Evolutionary conservation across 35 echinoderm and acorn worm species (phyloP).

Genomic region (Ophioderma brevispina): DNA sequence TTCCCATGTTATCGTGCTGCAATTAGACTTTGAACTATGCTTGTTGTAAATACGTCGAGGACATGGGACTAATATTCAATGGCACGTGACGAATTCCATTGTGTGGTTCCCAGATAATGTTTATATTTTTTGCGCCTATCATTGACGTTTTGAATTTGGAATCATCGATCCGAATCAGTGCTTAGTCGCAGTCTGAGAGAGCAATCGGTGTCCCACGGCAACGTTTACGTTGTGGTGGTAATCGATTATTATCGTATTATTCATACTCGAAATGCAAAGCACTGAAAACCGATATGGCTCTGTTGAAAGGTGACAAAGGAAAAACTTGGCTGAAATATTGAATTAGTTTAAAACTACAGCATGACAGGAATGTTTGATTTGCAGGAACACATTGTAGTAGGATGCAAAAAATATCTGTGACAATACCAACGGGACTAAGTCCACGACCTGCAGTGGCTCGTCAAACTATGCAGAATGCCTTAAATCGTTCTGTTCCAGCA

Average conservation of each 20-base stretch:
- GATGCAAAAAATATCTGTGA: conserved; percentile 20
- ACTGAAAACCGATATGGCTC: background rate
- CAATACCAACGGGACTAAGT: conserved; percentile 15
- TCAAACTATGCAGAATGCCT: conserved; percentile 35
- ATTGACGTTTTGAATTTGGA: too few species aligned
- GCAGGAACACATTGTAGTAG: background rate
- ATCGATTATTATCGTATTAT: background rate
- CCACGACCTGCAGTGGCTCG: conserved; percentile 55
- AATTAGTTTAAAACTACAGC: background rate
- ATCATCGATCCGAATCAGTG: too few species aligned
- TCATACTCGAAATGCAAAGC: background rate
- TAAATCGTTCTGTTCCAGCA: conserved; percentile 71
- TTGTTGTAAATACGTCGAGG: too few species aligned
- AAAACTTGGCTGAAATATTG: background rate
- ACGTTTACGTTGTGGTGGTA: background rate
- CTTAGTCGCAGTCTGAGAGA: too few species aligned
- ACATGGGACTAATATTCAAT: too few species aligned
- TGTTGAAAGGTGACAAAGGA: background rate
- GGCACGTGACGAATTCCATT: too few species aligned
- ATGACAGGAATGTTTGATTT: background rate
- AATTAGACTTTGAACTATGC: too few species aligned
- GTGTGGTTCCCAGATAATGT: too few species aligned
- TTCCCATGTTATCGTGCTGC: too few species aligned
- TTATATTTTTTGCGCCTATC: too few species aligned
- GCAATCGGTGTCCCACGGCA: background rate